Base-by-base conservation (phyloP, 2,888 invertebrate genomes). In the Mimachlamys varia region DNA sequence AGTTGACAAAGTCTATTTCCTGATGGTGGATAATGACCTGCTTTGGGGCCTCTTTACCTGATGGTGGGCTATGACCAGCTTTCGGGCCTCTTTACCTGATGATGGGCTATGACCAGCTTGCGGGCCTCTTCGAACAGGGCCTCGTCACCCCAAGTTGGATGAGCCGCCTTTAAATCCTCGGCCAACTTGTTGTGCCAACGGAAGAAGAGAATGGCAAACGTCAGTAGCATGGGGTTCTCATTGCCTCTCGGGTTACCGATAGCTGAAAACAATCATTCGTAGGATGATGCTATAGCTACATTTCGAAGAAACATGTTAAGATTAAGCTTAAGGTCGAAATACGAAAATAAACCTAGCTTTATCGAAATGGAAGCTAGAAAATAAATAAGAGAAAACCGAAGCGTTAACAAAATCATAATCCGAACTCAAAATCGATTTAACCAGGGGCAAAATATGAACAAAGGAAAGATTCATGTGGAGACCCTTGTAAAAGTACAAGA, bases 121-220 rank as follows among this genome's bases (percentile, higher is more conserved):
- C 99, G 97, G 0, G 99, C 98, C 91, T 98, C 97, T 96, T 99
- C 99, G 96, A 99, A 99, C 55, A 99, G 97, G 94, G 99, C 98
- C 96, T 99, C 99, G 95, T 99, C 99, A 44, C 98, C 98, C 99
- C 99, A 99, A 90, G 98, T 98, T 0, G 98, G 98, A 93, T 99
- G 98, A 94, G 98, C 97, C 0, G 97, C 97, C 94, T 91, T 50
- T n/a, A 95, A 89, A 22, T 92, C 49, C 17, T 92, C 91, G 0
- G 99, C 99, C 19, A 99, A 97, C 5, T 98, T 98, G 96, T 99
- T 99, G 97, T 99, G 99, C 98, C 99, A 99, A 2, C 99, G 98
- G 95, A 99, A 98, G 95, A 99, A 98, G 22, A 99, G 97, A 91
- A 99, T 98, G 0, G 99, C 99, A 95, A 99, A 98, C 0, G 99